phyloP scores from a whole-genome alignment of 2,888 invertebrate species.

The Eudemis profundana region DNA sequence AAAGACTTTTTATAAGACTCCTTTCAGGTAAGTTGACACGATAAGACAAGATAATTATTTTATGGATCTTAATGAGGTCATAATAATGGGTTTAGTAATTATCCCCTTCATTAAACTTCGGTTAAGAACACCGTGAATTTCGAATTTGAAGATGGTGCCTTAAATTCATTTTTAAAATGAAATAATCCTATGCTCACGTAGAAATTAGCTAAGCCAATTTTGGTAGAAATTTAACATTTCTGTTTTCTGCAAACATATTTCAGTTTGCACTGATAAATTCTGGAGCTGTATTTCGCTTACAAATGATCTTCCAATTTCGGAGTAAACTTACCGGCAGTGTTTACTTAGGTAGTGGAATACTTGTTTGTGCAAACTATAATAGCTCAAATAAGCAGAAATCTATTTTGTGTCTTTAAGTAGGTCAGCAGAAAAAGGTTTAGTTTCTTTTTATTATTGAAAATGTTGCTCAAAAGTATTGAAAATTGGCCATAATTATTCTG shows the following conservation, averaged over 20 bases:
- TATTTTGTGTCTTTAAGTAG: not conserved
- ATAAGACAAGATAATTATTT: slow-evolving; percentile 55
- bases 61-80: slow-evolving; percentile 52
- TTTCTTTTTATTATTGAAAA: not conserved
- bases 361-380: slow-evolving; percentile 8
- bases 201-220: too few relatives aligned
- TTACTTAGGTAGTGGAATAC: slow-evolving; percentile 21
- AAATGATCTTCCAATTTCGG: slow-evolving; percentile 14
- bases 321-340: slow-evolving; percentile 19
- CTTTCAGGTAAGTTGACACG: slow-evolving; percentile 45
- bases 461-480: not conserved
- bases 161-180: not conserved
- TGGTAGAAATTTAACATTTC: not conserved
- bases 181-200: too few relatives aligned
- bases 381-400: slow-evolving; percentile 1
- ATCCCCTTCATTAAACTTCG: slow-evolving; percentile 11
- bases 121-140: not conserved
- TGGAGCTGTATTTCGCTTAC: slow-evolving; percentile 19
- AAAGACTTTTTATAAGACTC: slow-evolving; percentile 56
- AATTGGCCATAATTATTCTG: not conserved
- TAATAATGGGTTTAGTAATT: slow-evolving; percentile 43
- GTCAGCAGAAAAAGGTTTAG: not conserved
- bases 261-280: slow-evolving; percentile 18
- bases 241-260: slow-evolving; percentile 12
- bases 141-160: not conserved